Conservation (phyloP, 2,888 invertebrate genomes). For the Meiosimyza decipiens region DNA sequence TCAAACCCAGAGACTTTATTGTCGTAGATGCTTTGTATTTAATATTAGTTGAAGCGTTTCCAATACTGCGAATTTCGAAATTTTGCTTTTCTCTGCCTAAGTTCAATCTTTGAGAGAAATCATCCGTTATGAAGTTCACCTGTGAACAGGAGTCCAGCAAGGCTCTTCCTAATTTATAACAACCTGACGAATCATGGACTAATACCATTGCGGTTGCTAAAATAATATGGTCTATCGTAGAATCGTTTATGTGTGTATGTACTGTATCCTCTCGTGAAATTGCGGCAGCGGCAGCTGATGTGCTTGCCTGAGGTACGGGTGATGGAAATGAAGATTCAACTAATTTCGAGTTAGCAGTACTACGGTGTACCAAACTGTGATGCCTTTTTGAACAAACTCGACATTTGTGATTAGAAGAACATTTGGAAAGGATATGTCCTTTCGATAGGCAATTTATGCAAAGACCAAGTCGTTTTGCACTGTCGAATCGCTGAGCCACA, state of each 20-base stretch:
- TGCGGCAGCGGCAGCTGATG: too few relatives aligned
- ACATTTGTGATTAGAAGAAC: too few relatives aligned
- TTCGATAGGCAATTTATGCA: too few relatives aligned
- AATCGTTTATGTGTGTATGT: not conserved
- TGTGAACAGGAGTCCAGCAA: constrained; percentile 39
- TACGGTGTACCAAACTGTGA: too few relatives aligned
- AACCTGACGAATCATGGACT: constrained; percentile 20
- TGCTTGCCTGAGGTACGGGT: too few relatives aligned
- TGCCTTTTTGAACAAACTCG: too few relatives aligned
- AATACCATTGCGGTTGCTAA: constrained; percentile 35
- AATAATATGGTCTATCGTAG: constrained; percentile 13
- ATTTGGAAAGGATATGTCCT: too few relatives aligned
- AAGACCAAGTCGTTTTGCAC: too few relatives aligned
- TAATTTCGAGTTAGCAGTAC: too few relatives aligned
- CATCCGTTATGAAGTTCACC: constrained; percentile 38
- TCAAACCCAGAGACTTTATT: constrained; percentile 41
- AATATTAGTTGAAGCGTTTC: too few relatives aligned
- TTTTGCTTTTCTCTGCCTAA: constrained; percentile 27
- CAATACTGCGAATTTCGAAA: not conserved
- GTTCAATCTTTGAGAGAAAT: constrained; percentile 24
- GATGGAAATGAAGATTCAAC: too few relatives aligned
- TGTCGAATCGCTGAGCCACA: too few relatives aligned
- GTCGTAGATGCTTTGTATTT: constrained; percentile 5
- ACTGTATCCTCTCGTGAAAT: not conserved
- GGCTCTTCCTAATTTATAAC: constrained; percentile 20